phyloP scores from a whole-genome alignment of 2,113 vertebrate genomes.

The Pseudorasbora parva region DNA sequence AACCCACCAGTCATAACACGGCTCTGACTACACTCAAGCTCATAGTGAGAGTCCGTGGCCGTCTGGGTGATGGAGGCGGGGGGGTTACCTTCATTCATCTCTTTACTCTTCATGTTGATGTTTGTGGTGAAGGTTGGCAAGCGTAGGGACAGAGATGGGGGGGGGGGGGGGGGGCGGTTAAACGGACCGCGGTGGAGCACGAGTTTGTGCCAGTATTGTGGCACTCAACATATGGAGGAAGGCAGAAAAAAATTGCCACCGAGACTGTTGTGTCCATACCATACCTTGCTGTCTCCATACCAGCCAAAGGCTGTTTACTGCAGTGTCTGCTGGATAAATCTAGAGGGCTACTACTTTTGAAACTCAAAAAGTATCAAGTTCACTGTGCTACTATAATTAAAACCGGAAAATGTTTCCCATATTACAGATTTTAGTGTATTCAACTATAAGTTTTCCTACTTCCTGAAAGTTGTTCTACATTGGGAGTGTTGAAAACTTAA shows the following conservation, averaged over 20 bases:
- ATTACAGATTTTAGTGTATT: background rate
- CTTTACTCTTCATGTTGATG: conserved; percentile 72
- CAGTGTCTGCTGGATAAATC: conserved; percentile 28
- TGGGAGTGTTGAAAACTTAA: too few relatives aligned
- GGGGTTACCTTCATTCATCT: conserved; percentile 76
- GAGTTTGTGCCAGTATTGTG: conserved; percentile 60
- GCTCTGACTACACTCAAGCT: conserved; percentile 53
- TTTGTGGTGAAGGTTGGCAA: conserved; percentile 59
- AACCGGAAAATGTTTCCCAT: background rate
- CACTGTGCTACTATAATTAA: background rate
- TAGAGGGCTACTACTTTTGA: background rate
- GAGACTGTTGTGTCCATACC: conserved; percentile 64
- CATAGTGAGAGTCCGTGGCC: conserved; percentile 54
- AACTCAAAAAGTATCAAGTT: background rate
- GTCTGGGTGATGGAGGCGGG: conserved; percentile 50
- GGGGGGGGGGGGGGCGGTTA: conserved; percentile 61
- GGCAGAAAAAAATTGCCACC: conserved; percentile 47
- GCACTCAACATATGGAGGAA: conserved; percentile 29
- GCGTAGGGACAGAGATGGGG: conserved; percentile 29
- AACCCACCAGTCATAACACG: conserved; percentile 83
- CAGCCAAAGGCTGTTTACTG: conserved; percentile 58
- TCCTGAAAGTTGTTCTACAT: background rate
- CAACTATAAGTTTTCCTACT: background rate
- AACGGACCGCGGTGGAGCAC: conserved; percentile 65
- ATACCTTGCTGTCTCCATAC: conserved; percentile 61